phyloP scores from a whole-genome alignment of 2,113 vertebrate genomes.

The Pungitius pungitius region DNA sequence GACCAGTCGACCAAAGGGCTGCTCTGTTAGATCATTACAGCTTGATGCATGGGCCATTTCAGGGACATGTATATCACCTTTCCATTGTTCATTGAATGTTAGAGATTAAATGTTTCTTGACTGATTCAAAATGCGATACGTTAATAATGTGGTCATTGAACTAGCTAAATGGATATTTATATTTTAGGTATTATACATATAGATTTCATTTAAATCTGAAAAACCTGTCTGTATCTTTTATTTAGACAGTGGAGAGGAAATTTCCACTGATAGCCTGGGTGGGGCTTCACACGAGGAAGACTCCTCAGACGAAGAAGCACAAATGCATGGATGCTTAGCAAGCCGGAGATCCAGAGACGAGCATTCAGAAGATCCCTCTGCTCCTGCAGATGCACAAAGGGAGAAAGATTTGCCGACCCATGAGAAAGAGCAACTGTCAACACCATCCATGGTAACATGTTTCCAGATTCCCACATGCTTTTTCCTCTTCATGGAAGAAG shows the following conservation, averaged over 20 bases:
- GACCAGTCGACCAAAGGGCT: constrained; percentile 15
- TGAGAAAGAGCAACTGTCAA: constrained; percentile 45
- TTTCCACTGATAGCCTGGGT: constrained; percentile 63
- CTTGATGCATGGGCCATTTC: constrained; percentile 14
- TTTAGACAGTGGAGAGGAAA: constrained; percentile 68
- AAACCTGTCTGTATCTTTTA: constrained; percentile 23
- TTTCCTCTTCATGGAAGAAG: not conserved
- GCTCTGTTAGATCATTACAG: constrained; percentile 34
- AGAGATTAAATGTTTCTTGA: constrained; percentile 27
- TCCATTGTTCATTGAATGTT: constrained; percentile 27
- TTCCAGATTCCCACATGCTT: constrained; percentile 23
- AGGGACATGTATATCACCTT: constrained; percentile 30
- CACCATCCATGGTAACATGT: constrained; percentile 63
- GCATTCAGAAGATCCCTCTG: constrained; percentile 38
- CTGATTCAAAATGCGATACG: constrained; percentile 32
- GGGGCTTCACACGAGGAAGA: constrained; percentile 54
- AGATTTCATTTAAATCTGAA: not conserved
- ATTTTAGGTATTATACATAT: not conserved
- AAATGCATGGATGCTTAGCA: constrained; percentile 13
- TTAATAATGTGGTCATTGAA: constrained; percentile 14
- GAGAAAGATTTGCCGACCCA: constrained; percentile 26
- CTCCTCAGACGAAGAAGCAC: constrained; percentile 67
- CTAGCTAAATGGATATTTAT: not conserved
- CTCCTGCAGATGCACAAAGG: constrained; percentile 25
- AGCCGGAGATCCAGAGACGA: constrained; percentile 31